Conservation (phyloP, 2,113 vertebrate genomes). For the Oncorhynchus gorbuscha region DNA sequence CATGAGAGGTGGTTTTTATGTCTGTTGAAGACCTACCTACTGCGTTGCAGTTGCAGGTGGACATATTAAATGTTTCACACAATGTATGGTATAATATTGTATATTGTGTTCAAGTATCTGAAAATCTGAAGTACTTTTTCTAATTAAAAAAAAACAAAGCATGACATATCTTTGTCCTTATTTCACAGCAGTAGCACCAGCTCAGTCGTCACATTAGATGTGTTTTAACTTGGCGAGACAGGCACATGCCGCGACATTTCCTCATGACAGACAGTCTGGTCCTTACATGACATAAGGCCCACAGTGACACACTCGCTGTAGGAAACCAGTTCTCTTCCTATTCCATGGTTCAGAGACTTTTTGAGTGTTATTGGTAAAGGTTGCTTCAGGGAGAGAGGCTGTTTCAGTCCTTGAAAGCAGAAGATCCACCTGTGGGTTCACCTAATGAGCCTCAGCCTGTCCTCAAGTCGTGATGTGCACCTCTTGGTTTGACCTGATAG, state of each 20-base stretch:
- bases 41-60: constrained; percentile 82
- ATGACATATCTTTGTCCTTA: constrained; percentile 73
- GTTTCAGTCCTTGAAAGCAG: too few species aligned
- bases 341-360: too few species aligned
- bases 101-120: constrained; percentile 88
- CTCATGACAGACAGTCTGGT: constrained; percentile 27
- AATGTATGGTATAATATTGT: constrained; percentile 97
- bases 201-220: constrained; percentile 32
- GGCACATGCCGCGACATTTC: constrained; percentile 20
- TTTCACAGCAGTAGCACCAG: neutral
- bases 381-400: too few species aligned
- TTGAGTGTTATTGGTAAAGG: too few species aligned
- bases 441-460: too few species aligned
- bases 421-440: too few species aligned
- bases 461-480: too few species aligned
- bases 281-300: constrained; percentile 10
- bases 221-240: constrained; percentile 39
- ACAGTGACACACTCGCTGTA: neutral
- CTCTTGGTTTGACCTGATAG: too few species aligned
- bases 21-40: constrained; percentile 69
- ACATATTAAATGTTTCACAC: constrained; percentile 88
- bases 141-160: constrained; percentile 97
- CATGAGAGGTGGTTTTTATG: constrained; percentile 87
- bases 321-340: neutral
- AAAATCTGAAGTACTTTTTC: constrained; percentile 87